phyloP scores from a whole-genome alignment of 1,140 invertebrate species.

The Odontomachus brunneus region DNA sequence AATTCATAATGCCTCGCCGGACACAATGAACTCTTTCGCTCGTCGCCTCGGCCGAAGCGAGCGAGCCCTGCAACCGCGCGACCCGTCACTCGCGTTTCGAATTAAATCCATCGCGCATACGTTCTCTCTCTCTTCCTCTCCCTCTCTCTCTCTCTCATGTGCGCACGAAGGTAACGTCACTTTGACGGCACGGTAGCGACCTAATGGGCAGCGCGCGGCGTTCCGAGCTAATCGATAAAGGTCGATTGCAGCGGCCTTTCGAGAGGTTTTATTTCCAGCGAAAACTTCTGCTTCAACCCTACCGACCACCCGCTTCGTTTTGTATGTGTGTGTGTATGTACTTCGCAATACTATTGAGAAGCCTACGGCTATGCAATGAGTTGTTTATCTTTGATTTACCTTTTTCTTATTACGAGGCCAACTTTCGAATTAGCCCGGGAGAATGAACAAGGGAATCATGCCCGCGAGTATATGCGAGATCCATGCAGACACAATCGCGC shows the following conservation, averaged over 20 bases:
- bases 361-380: no score
- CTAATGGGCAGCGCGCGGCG: constrained; percentile 2
- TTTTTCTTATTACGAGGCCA: constrained; percentile 4
- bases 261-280: constrained; percentile 27
- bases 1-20: constrained; percentile 61
- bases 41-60: background rate
- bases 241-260: constrained; percentile 11
- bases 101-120: constrained; percentile 43
- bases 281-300: constrained; percentile 31
- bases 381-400: background rate
- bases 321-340: background rate
- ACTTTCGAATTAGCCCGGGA: constrained; percentile 38
- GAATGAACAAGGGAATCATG: constrained; percentile 31
- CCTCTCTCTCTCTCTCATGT: no score
- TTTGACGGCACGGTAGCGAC: constrained; percentile 30
- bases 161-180: constrained; percentile 11
- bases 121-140: background rate
- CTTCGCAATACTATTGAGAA: constrained; percentile 6
- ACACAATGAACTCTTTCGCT: constrained; percentile 53
- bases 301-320: no score
- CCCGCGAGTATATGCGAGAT: background rate
- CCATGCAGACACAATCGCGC: background rate
- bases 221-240: constrained; percentile 28
- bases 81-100: constrained; percentile 22
- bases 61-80: constrained; percentile 22